phyloP scores from a whole-genome alignment of 2,888 invertebrate species.

The Sthenelais limicola region DNA sequence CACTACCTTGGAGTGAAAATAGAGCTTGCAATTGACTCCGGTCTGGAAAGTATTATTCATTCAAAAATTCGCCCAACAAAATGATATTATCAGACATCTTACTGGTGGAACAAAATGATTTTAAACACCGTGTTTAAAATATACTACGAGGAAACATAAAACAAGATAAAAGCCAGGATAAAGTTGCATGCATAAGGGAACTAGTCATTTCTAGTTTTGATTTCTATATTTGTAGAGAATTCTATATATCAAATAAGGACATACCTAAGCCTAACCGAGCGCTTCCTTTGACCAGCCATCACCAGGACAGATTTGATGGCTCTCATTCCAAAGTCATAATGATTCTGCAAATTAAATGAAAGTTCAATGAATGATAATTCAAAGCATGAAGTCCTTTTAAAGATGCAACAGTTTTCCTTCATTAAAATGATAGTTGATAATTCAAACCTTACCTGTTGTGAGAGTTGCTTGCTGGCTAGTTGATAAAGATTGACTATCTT shows the following conservation, averaged over 20 bases:
- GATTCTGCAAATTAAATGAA: conserved; percentile 55
- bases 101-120: conserved; percentile 7
- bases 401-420: conserved; percentile 48
- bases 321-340: conserved; percentile 73
- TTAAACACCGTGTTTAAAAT: too few relatives aligned
- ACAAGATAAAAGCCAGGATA: too few relatives aligned
- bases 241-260: conserved; percentile 38
- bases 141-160: too few relatives aligned
- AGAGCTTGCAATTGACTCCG: conserved; percentile 14
- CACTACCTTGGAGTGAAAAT: conserved; percentile 24
- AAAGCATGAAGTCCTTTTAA: background rate
- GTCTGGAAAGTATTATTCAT: too few relatives aligned
- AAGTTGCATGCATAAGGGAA: too few relatives aligned
- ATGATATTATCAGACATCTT: too few relatives aligned
- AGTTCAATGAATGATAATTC: background rate
- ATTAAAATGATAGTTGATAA: background rate
- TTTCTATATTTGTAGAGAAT: too few relatives aligned
- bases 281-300: conserved; percentile 70
- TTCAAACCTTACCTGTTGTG: conserved; percentile 62
- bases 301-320: conserved; percentile 72
- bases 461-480: conserved; percentile 70
- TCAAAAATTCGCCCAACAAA: too few relatives aligned
- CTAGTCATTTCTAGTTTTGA: too few relatives aligned
- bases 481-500: conserved; percentile 72
- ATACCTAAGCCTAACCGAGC: conserved; percentile 64